Percentiles rank a stretch among this genome's conserved stretches.
These are phyloP conservation scores for Phylloscopus collybita DNA, from an alignment of 2,797 vertebrate species.

Conservation along the genomic window DNA sequence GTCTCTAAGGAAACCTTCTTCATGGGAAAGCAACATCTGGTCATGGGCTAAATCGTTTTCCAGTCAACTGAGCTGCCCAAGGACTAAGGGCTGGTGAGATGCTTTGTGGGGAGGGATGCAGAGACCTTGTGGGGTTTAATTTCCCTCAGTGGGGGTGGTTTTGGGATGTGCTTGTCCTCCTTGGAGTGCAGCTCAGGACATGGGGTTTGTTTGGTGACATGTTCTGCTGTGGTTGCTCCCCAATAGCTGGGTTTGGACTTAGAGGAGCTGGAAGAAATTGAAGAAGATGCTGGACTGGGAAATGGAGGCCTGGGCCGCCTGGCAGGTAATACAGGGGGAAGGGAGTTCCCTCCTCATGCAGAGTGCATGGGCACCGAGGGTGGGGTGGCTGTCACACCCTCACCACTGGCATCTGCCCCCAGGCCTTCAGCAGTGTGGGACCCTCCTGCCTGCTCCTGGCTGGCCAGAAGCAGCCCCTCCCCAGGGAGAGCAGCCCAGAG, in stretches of 20 bases:
- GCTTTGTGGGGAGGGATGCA: neutral
- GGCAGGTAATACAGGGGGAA: conserved; percentile 81
- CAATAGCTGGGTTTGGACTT: conserved; percentile 92
- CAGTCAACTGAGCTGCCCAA: neutral
- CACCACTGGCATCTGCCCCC: neutral
- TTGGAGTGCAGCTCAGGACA: neutral
- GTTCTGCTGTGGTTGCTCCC: conserved; percentile 11
- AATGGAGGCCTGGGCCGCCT: conserved; percentile 96
- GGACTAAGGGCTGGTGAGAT: neutral
- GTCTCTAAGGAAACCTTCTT: neutral
- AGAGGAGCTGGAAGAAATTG: conserved; percentile 96
- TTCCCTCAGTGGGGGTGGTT: neutral
- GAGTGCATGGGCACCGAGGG: accelerated
- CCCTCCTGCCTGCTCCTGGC: neutral
- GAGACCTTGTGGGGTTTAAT: neutral
- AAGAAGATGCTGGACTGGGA: conserved; percentile 96
- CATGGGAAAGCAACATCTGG: accelerated
- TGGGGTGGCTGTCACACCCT: neutral
- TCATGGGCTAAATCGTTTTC: neutral
- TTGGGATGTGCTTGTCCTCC: neutral
- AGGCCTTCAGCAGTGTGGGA: neutral
- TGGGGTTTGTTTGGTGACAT: neutral
- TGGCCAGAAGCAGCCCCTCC: neutral
- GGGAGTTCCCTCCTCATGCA: accelerated
- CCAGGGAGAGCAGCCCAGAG: neutral